Evolutionary conservation across 2,797 vertebrate genomes (phyloP).

Genomic region (Spinus olivaceus): DNA sequence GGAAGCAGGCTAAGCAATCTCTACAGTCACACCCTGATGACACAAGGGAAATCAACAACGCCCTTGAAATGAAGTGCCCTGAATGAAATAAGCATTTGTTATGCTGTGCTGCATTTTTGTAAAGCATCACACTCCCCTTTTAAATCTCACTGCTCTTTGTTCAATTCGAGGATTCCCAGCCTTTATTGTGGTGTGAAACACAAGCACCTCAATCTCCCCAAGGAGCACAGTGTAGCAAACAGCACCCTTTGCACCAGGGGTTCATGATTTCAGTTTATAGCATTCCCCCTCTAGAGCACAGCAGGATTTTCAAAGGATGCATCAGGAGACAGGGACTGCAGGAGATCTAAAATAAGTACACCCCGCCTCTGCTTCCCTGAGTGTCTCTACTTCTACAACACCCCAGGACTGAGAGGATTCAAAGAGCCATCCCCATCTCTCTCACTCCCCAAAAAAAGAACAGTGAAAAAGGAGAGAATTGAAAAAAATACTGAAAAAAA

Average conservation of each 20-base stretch:
- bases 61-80: background rate
- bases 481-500: background rate
- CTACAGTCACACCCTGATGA: background rate
- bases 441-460: background rate
- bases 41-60: background rate
- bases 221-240: accelerated
- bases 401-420: accelerated
- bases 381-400: background rate
- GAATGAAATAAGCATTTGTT: background rate
- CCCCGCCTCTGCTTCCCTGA: accelerated
- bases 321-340: accelerated
- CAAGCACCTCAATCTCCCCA: background rate
- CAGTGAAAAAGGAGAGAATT: background rate
- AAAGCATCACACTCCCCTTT: background rate
- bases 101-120: background rate
- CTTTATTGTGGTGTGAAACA: background rate
- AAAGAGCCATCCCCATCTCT: background rate
- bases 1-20: accelerated
- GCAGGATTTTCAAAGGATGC: background rate
- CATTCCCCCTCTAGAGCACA: background rate
- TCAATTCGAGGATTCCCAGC: background rate
- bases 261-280: background rate
- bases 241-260: background rate
- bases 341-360: background rate
- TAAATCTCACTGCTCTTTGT: background rate